Conservation (phyloP, 2,113 vertebrate genomes). For the Nipponia nippon region DNA sequence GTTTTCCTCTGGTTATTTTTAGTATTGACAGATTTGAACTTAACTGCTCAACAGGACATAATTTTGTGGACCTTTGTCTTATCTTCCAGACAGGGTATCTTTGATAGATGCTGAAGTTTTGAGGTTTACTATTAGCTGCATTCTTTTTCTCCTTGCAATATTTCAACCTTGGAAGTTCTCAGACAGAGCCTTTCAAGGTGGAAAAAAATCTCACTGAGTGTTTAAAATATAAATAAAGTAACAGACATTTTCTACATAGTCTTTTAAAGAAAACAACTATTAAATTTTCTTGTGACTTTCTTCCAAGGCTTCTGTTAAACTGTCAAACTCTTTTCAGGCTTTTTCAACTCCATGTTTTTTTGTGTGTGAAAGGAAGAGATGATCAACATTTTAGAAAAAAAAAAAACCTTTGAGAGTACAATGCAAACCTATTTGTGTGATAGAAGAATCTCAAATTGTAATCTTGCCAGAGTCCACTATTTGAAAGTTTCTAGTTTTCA, state of each 20-base stretch:
- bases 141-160: neutral
- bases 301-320: neutral
- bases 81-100: neutral
- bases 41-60: neutral
- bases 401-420: neutral
- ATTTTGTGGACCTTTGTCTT: neutral
- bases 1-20: neutral
- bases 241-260: neutral
- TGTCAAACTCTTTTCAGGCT: neutral
- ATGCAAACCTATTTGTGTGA: neutral
- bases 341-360: neutral
- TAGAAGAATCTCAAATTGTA: neutral
- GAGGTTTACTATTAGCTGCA: neutral
- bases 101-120: neutral
- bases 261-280: neutral
- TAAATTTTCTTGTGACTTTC: neutral
- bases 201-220: neutral
- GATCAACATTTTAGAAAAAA: neutral
- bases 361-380: neutral
- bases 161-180: neutral
- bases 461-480: neutral
- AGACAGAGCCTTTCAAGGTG: neutral
- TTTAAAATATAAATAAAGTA: slow-evolving; percentile 18
- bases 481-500: neutral
- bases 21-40: neutral